Conservation (phyloP, 2,888 invertebrate species). For the Nomada fucata region DNA sequence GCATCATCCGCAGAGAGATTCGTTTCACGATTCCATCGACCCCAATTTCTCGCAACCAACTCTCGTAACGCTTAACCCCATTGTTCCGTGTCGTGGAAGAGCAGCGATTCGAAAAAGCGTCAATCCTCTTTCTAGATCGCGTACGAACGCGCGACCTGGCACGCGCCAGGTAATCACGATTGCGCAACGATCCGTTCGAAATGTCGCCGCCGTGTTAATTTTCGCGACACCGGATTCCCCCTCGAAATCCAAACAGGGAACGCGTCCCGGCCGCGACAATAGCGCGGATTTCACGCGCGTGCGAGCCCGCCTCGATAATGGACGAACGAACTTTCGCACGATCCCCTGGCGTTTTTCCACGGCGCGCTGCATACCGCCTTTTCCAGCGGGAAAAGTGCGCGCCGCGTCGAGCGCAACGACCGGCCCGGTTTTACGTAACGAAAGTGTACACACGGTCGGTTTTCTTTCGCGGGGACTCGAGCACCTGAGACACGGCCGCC, state of each 20-base stretch:
- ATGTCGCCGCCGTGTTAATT: not conserved
- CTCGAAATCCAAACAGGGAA: slow-evolving; percentile 20
- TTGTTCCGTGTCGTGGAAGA: slow-evolving; percentile 33
- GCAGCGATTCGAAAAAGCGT: slow-evolving; percentile 31
- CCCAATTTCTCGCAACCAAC: slow-evolving; percentile 20
- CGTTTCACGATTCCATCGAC: slow-evolving; percentile 6
- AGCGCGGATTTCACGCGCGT: slow-evolving; percentile 42
- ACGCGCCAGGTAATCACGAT: not conserved
- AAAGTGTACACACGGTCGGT: slow-evolving; percentile 26
- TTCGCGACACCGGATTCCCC: not conserved
- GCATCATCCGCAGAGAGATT: not conserved
- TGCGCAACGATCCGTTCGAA: not conserved
- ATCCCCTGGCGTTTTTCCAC: slow-evolving; percentile 24
- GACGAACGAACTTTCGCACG: slow-evolving; percentile 48
- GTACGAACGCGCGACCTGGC: slow-evolving; percentile 20
- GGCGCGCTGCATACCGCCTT: slow-evolving; percentile 14
- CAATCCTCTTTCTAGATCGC: slow-evolving; percentile 39
- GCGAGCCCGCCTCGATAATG: not conserved
- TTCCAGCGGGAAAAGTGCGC: slow-evolving; percentile 40
- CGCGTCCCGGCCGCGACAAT: slow-evolving; percentile 25
- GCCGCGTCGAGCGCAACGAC: slow-evolving; percentile 35
- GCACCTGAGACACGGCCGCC: not conserved
- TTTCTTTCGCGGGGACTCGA: not conserved
- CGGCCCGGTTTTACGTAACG: slow-evolving; percentile 44
- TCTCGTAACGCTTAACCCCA: slow-evolving; percentile 21